Conservation (phyloP, 2,113 vertebrate genomes). For the Tenebrosternarchus preto region DNA sequence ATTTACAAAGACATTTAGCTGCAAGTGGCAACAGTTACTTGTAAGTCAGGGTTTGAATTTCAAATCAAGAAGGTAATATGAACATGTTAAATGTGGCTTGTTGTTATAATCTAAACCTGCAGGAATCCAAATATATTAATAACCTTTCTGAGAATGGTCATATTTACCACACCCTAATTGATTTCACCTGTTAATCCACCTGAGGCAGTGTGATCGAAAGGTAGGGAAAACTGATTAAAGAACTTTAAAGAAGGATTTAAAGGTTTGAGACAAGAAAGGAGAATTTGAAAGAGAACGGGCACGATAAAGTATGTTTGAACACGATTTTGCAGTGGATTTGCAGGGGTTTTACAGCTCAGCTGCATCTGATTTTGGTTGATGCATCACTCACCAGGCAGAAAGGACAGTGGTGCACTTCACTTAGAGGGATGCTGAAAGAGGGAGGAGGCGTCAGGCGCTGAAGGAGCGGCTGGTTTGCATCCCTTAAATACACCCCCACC, state of each 20-base stretch:
- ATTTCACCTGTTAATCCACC: neutral
- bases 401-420: no score
- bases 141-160: neutral
- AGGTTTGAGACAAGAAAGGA: neutral
- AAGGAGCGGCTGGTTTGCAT: no score
- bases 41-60: neutral
- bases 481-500: no score
- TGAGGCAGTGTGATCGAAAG: neutral
- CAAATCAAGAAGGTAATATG: neutral
- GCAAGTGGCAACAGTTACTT: constrained; percentile 9
- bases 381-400: no score
- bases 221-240: neutral
- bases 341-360: neutral
- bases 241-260: neutral
- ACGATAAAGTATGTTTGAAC: neutral
- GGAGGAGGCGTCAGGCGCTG: no score
- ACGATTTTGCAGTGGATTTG: neutral
- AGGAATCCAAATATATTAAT: neutral
- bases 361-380: no score
- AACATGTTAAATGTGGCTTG: neutral
- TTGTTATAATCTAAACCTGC: constrained; percentile 8
- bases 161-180: neutral
- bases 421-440: no score
- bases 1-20: constrained; percentile 27
- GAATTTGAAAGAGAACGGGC: neutral